These are phyloP conservation scores for Anguilla rostrata DNA, from an alignment of 2,113 vertebrate genomes.

Conservation along the genomic window DNA sequence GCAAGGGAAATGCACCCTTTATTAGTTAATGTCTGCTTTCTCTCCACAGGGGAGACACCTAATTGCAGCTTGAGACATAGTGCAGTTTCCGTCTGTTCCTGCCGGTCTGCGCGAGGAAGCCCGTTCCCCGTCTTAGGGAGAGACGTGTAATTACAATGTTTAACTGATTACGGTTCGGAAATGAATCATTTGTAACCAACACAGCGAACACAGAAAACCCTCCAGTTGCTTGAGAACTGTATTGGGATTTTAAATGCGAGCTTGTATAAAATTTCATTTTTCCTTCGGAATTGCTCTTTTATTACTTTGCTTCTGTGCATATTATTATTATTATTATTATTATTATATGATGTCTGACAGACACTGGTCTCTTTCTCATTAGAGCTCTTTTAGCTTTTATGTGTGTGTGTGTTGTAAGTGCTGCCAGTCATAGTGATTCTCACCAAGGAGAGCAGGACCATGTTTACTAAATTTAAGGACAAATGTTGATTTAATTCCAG, in stretches of 20 bases:
- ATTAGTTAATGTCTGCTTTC: background rate
- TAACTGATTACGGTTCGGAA: background rate
- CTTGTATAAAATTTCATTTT: background rate
- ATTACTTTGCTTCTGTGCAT: too few species aligned
- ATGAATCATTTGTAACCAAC: background rate
- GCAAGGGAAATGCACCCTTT: background rate
- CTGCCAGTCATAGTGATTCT: background rate
- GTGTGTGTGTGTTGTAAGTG: too few species aligned
- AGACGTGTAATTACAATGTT: background rate
- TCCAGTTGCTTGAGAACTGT: background rate
- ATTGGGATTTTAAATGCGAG: background rate
- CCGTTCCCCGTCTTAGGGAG: background rate
- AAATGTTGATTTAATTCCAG: too few species aligned
- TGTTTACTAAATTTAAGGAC: too few species aligned
- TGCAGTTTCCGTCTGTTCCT: background rate
- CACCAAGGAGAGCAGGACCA: background rate
- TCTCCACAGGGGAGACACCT: background rate
- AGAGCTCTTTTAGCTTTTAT: too few species aligned
- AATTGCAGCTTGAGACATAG: conserved; percentile 4
- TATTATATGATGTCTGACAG: too few species aligned
- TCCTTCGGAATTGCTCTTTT: background rate
- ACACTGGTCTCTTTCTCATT: too few species aligned
- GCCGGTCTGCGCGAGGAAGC: background rate
- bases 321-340: too few species aligned
- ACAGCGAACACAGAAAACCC: background rate